Evolutionary conservation across 2,888 invertebrate species (phyloP), one percentile per base, ranked within the genome.

Genomic region (Galerucella pusilla): DNA sequence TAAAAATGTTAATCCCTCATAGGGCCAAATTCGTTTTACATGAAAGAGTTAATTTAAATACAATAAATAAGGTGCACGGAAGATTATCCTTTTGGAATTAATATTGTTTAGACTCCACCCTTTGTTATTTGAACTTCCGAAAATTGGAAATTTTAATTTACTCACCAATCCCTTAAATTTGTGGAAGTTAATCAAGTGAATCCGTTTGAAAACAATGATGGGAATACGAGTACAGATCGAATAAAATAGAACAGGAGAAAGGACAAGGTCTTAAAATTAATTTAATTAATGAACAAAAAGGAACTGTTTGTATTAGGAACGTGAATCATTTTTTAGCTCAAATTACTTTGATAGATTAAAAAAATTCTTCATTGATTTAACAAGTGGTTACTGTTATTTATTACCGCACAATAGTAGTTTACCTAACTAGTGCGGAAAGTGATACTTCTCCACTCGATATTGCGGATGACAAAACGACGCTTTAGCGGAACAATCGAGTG

Each of bases 141-240:
- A 46, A 46, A 35, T 65, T 45, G 46, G 64, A 6, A 65, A 65
- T 45, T 65, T 46, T 45, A 65, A 65, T 65, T 65, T 49, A 65
- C 28, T 46, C 28, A 65, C 63, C 42, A 46, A 65, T 65, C 16
- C 16, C 20, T 46, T 65, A 10, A 25, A 46, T 65, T 42, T 45
- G 64, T 45, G 46, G 11, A 65, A 65, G 64, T 65, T 65, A 65
- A 65, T 65, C 64, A 65, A 46, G 46, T 65, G 16, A 65, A 65
- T 42, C 25, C 16, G 45, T 42, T 64, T 64, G 16, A 45, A 45
- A 64, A n/a, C n/a, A 64, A 64, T 45, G 20, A 42, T 64, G 64
- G 2, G 45, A 64, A 64, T 45, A 64, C 45, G 64, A 42, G 14
- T 61, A 28, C 7, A 61, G 7, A 16, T 45, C 5, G 49, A 65